phyloP scores from a whole-genome alignment of 2,888 invertebrate genomes.

The Caenorhabditis afra region DNA sequence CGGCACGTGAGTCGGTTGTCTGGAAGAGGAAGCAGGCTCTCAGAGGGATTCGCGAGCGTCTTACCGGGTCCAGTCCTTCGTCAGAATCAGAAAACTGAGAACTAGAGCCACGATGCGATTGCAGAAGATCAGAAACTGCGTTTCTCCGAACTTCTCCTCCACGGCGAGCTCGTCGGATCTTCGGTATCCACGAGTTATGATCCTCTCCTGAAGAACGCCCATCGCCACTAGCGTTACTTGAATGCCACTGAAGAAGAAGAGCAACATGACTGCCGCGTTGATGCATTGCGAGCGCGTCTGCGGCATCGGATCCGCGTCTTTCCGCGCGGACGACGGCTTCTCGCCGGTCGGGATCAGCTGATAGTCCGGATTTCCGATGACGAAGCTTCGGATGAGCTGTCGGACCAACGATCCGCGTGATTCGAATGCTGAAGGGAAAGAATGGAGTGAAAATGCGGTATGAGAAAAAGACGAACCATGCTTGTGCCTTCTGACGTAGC shows the following conservation, averaged over 20 bases:
- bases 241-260: conserved; percentile 89
- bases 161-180: conserved; percentile 64
- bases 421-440: conserved; percentile 47
- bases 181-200: conserved; percentile 88
- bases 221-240: conserved; percentile 87
- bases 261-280: conserved; percentile 80
- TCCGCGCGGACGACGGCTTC: conserved; percentile 23
- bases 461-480: conserved; percentile 55
- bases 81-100: conserved; percentile 85
- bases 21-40: conserved; percentile 47
- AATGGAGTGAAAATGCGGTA: not conserved
- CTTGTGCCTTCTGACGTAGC: conserved; percentile 62
- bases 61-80: conserved; percentile 67
- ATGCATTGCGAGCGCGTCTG: conserved; percentile 49
- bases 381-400: conserved; percentile 66
- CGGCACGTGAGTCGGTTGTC: conserved; percentile 86
- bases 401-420: conserved; percentile 19
- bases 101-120: conserved; percentile 92
- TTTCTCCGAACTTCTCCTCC: conserved; percentile 88
- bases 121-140: conserved; percentile 95
- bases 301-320: conserved; percentile 47
- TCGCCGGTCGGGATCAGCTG: conserved; percentile 49
- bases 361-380: conserved; percentile 76
- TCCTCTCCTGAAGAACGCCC: conserved; percentile 96
- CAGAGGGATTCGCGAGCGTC: not conserved